These are phyloP conservation scores for Brachyhypopomus gauderio DNA, from an alignment of 2,113 vertebrate species.

Conservation along the genomic window DNA sequence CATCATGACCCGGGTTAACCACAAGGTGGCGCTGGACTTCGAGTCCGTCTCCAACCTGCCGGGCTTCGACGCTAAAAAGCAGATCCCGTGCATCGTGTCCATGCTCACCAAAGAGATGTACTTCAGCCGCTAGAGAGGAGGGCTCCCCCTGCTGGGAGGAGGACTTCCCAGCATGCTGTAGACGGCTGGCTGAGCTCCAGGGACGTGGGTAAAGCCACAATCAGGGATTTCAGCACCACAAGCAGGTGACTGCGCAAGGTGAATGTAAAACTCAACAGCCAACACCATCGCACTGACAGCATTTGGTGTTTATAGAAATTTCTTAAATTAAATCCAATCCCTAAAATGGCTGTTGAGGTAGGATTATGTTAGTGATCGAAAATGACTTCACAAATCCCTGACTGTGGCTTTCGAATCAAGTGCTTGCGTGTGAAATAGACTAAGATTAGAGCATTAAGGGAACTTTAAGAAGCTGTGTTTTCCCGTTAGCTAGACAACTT, in stretches of 20 bases:
- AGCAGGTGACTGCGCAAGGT: background rate
- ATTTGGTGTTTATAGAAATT: background rate
- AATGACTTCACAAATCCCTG: background rate
- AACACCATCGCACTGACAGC: background rate
- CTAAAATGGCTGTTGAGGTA: background rate
- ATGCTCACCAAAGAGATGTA: slow-evolving; percentile 97
- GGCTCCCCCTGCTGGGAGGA: background rate
- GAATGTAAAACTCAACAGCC: background rate
- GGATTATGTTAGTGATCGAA: background rate
- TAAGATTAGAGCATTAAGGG: background rate
- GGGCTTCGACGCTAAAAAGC: slow-evolving; percentile 88
- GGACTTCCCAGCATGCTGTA: background rate
- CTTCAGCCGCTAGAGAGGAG: slow-evolving; percentile 69
- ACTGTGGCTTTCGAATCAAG: background rate
- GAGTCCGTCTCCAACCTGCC: slow-evolving; percentile 79
- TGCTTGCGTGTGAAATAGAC: background rate
- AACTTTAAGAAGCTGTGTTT: no score
- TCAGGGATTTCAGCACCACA: background rate
- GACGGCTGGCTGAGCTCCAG: background rate
- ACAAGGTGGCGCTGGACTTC: slow-evolving; percentile 88
- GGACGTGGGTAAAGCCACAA: background rate
- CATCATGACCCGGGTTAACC: slow-evolving; percentile 91
- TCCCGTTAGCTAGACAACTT: no score
- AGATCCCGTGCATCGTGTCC: slow-evolving; percentile 93
- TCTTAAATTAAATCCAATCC: background rate